Evolutionary conservation across 2,888 invertebrate genomes (phyloP).

Genomic region (Bombyx huttoni): DNA sequence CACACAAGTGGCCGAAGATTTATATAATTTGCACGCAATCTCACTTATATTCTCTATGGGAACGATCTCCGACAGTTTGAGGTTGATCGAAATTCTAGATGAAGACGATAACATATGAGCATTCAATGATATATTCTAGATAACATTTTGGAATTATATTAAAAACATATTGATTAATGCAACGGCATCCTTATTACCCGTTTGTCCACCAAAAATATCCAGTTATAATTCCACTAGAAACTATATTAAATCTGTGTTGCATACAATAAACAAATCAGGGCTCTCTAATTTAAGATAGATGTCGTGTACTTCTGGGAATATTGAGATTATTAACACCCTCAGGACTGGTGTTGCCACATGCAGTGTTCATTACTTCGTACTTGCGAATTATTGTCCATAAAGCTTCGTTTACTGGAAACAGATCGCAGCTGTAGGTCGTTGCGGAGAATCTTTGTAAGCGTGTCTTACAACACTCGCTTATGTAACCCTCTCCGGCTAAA

Average conservation of each 20-base stretch:
- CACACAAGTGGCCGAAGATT: slow-evolving; percentile 35
- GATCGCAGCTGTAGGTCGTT: slow-evolving; percentile 44
- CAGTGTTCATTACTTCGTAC: slow-evolving; percentile 39
- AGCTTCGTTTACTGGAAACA: slow-evolving; percentile 49
- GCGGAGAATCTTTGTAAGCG: slow-evolving; percentile 9
- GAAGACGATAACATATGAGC: slow-evolving; percentile 36
- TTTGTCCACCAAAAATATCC: too few relatives aligned
- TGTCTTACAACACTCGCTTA: neutral
- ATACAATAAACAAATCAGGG: neutral
- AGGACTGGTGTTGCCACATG: slow-evolving; percentile 29
- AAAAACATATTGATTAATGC: too few relatives aligned
- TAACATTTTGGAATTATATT: neutral
- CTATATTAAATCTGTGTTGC: too few relatives aligned
- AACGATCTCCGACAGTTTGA: slow-evolving; percentile 38
- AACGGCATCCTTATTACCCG: too few relatives aligned
- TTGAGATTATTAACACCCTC: slow-evolving; percentile 23
- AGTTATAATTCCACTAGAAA: too few relatives aligned
- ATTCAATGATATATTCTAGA: neutral
- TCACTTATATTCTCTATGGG: slow-evolving; percentile 53
- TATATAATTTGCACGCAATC: slow-evolving; percentile 47
- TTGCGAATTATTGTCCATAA: slow-evolving; percentile 53
- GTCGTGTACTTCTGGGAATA: slow-evolving; percentile 19
- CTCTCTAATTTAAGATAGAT: neutral
- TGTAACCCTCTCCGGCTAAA: neutral
- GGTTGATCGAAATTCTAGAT: slow-evolving; percentile 47